These are phyloP conservation scores for Aphidius ervi DNA, from an alignment of 1,140 invertebrate species.

Conservation along the genomic window DNA sequence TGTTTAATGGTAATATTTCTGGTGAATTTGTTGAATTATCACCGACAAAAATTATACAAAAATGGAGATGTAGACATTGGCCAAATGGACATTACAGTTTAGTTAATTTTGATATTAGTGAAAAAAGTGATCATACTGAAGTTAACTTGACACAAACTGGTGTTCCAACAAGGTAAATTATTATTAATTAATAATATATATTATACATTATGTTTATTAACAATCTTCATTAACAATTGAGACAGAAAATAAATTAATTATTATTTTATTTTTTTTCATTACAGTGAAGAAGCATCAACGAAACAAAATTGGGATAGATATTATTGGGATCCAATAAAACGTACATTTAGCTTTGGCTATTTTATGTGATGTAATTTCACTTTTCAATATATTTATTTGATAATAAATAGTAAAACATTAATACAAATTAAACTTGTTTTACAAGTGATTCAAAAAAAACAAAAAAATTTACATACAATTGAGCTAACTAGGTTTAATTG, in stretches of 20 bases:
- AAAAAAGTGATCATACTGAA: slow-evolving; percentile 81
- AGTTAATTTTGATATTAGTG: slow-evolving; percentile 78
- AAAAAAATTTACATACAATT: too few species aligned
- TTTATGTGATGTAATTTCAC: slow-evolving; percentile 60
- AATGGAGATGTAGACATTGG: slow-evolving; percentile 94
- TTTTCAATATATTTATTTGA: slow-evolving; percentile 35
- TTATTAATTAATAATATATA: neutral
- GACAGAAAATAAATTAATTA: neutral
- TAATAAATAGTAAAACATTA: slow-evolving; percentile 34
- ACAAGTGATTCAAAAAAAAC: too few species aligned
- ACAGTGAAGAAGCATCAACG: slow-evolving; percentile 73
- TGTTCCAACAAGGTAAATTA: slow-evolving; percentile 64
- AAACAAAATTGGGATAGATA: slow-evolving; percentile 86
- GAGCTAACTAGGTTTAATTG: too few species aligned
- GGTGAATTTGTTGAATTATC: slow-evolving; percentile 85
- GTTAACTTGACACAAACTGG: slow-evolving; percentile 75
- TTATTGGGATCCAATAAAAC: slow-evolving; percentile 90
- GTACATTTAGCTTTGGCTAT: slow-evolving; percentile 86
- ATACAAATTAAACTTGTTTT: neutral
- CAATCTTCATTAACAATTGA: too few species aligned
- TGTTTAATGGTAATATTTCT: slow-evolving; percentile 88
- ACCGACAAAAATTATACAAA: slow-evolving; percentile 82
- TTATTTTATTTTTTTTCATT: slow-evolving; percentile 31
- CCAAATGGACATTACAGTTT: slow-evolving; percentile 86
- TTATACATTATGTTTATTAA: neutral